Evolutionary conservation across 1,140 invertebrate genomes (phyloP), one percentile per base, ranked within the genome.

Genomic region (Ips typographus): DNA sequence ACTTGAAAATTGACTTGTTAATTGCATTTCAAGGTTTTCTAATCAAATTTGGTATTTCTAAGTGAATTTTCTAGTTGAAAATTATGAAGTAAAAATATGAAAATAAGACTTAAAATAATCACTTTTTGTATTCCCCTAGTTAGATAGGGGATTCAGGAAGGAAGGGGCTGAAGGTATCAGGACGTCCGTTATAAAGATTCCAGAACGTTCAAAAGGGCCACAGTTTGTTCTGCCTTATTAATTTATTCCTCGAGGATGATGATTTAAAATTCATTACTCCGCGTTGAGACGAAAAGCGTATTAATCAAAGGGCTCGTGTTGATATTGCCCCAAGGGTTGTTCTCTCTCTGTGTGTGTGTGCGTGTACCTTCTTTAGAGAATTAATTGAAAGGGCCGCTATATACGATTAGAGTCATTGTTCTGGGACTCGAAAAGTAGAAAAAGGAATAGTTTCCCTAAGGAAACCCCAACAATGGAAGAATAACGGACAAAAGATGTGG

Each of bases 191-290:
- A 22, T 22, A 22, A 22, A 22, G 22, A 22, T 22, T 22, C 22
- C 22, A 22, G 22, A 22, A 22, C 22, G 22, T 22, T 22, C 22
- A 22, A 22, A 22, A 62, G 52, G 5, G 62, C 49, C 62, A 55
- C 62, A 65, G 52, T 65, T 65, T 65, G 52, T 65, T 65, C 62
- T 55, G 62, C 41, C 52, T 65, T 56, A 65, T 65, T 65, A 65
- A 65, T 65, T 65, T 53, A 65, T 65, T 65, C 51, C 52, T 7
- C 51, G 41, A 65, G 51, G 61, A 40, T 40, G 62, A 65, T 53
- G 51, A 65, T 65, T 56, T 65, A 55, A 65, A 55, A 65, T 65
- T 53, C 56, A 65, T 65, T 53, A 65, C 38, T 40, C 51, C 42
- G 62, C 22, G 62, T 37, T 39, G 40, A 41, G n/a, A 53, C 7